Evolutionary conservation across 1,140 invertebrate genomes (phyloP), one percentile per base, ranked within the genome.

Genomic region (Zaprionus davidi): DNA sequence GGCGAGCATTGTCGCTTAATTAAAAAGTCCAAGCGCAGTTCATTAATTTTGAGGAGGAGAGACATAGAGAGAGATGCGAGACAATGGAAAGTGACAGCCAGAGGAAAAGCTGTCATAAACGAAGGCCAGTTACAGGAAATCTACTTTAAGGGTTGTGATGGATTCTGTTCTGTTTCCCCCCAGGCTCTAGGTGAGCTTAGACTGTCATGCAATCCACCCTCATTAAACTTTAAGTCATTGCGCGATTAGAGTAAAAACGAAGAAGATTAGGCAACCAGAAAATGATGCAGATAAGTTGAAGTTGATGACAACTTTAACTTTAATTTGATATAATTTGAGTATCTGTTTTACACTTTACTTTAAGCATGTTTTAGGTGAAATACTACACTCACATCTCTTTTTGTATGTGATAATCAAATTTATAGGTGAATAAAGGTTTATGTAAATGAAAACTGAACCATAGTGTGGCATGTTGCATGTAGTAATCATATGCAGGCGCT

Each of bases 1-100:
- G 69, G 75, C 78, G 55, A 71, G 63, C 79, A 80, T 79, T 77
- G 76, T 70, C 76, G 79, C 81, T 87, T 87, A 87, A 87, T 87
- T 87, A 87, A 65, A 53, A 76, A 77, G 57, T 65, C 69, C 55
- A 67, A 34, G 28, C 5, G 55, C n/a, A 72, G 5, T 57, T 22
- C n/a, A 66, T 49, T 24, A 64, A 36, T 15, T n/a, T 11, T 3
- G 31, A 1, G 9, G 9, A 3, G 3, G n/a, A 38, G 17, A 41
- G 7, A 44, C 11, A 62, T 6, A 6, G 6, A 36, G 44, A 64
- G 53, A 20, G 56, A 64, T 31, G 28, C 1, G 2, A 31, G 28
- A 31, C 28, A 46, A 76, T 68, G 59, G 44, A n/a, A 38, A 58
- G 24, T 69, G 79, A 69, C 71, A 70, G 75, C 24, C 53, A 20